Conservation (phyloP, 2,797 vertebrate genomes). For the Chaetodon trifasciatus region DNA sequence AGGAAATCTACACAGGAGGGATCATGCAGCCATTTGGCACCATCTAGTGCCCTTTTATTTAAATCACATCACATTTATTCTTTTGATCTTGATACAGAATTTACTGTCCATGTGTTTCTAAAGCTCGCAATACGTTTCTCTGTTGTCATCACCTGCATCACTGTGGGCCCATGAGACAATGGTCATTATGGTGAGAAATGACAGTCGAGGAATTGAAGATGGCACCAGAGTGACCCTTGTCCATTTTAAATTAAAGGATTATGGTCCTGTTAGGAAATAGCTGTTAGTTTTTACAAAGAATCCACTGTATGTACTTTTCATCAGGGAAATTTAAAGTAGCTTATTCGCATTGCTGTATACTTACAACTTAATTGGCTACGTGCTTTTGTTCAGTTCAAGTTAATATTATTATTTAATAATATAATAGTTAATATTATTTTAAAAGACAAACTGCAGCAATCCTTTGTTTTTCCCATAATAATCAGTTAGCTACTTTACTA, state of each 20-base stretch:
- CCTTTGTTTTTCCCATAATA: background rate
- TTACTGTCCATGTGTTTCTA: background rate
- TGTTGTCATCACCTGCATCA: background rate
- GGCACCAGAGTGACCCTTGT: background rate
- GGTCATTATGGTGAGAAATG: background rate
- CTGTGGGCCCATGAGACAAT: background rate
- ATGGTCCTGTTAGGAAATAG: background rate
- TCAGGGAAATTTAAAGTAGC: background rate
- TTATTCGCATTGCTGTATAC: background rate
- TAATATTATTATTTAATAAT: background rate
- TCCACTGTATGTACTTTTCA: background rate
- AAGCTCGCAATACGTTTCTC: too few relatives aligned
- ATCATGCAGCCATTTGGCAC: conserved; percentile 62
- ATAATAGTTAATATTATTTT: background rate
- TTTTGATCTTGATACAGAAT: background rate
- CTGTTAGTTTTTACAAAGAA: background rate
- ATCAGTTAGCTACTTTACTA: background rate
- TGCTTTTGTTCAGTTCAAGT: background rate
- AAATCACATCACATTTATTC: conserved; percentile 33
- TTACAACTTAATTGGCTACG: background rate
- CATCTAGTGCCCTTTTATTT: conserved; percentile 72
- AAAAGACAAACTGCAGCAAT: background rate
- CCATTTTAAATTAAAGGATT: background rate
- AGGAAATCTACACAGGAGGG: background rate
- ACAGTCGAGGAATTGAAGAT: background rate